A percentile compares a stretch with the other conserved stretches of the same genome.
Conservation (phyloP, 1,140 invertebrate species). For the Penaeus japonicus region DNA sequence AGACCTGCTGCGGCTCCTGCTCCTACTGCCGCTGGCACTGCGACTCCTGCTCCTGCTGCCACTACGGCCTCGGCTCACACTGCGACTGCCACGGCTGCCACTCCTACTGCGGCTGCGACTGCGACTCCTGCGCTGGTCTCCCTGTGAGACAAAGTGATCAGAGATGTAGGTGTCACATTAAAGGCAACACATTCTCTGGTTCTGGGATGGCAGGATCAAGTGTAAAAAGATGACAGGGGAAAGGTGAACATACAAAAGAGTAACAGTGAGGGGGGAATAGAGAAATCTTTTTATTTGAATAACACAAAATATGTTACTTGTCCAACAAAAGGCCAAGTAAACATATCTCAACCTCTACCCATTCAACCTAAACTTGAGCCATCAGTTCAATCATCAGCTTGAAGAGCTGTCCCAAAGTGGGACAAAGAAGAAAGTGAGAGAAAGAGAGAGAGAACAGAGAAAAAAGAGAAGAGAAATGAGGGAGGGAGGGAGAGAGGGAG, state of each 20-base stretch:
- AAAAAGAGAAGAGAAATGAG: too few species aligned
- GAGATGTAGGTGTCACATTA: background rate
- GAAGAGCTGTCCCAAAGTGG: too few species aligned
- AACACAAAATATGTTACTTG: too few species aligned
- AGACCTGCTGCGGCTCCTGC: background rate
- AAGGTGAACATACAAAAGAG: background rate
- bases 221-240: too few species aligned
- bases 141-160: background rate
- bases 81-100: background rate
- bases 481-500: too few species aligned
- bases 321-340: too few species aligned
- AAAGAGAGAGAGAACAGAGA: too few species aligned
- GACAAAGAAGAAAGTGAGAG: too few species aligned
- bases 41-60: background rate
- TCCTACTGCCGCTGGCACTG: constrained; percentile 15
- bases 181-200: background rate
- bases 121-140: constrained; percentile 1
- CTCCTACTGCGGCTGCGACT: background rate
- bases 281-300: background rate
- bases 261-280: background rate
- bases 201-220: too few species aligned
- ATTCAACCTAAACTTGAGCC: too few species aligned
- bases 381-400: too few species aligned
- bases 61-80: background rate
- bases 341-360: too few species aligned